Base-by-base conservation (phyloP, 2,888 invertebrate genomes). In the Synergus itoensis region DNA sequence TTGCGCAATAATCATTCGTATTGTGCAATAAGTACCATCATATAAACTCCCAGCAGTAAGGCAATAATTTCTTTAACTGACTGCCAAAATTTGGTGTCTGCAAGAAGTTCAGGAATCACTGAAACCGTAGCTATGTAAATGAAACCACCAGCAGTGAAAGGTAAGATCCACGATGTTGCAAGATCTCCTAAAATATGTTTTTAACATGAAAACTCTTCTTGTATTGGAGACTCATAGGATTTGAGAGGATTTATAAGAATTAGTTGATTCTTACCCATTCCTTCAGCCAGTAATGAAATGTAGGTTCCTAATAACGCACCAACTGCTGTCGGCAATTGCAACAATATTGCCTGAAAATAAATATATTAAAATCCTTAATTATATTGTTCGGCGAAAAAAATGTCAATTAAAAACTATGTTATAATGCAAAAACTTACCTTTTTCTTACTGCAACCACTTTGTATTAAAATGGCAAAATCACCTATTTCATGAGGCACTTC, bases 401-500 rank as follows among this genome's bases (percentile, higher is more conserved):
- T 63, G 7, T 41, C 81, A 83, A 80, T 86, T 64, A n/a, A 64
- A 28, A 28, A 28, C 4, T 64, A 64, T 36, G 11, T 12, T 28
- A 4, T 4, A 64, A 28, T 28, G 28, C 1, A 73, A 67, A 57
- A 67, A 84, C 83, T 85, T 88, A 95, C 95, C 93, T 98, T 98
- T 90, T 94, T 96, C 86, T 97, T 95, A 11, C 97, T 96, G 90
- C 98, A 99, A 40, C 99, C 99, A 69, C 99, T 99, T 92, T 99
- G 99, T 79, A 99, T 96, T 78, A 99, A 95, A 92, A 99, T 99
- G 16, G 99, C 99, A 94, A 99, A 99, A 92, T 99, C 99, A 60
- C 99, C 99, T 90, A 99, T 99, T 93, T 99, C 99, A 93, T 99
- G 99, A 53, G 99, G 99, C 83, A 99, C 97, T 94, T 99, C 99